Evolutionary conservation across 2,113 vertebrate genomes (phyloP), one percentile per base, ranked within the genome.

Genomic region (Ochotona curzoniae): DNA sequence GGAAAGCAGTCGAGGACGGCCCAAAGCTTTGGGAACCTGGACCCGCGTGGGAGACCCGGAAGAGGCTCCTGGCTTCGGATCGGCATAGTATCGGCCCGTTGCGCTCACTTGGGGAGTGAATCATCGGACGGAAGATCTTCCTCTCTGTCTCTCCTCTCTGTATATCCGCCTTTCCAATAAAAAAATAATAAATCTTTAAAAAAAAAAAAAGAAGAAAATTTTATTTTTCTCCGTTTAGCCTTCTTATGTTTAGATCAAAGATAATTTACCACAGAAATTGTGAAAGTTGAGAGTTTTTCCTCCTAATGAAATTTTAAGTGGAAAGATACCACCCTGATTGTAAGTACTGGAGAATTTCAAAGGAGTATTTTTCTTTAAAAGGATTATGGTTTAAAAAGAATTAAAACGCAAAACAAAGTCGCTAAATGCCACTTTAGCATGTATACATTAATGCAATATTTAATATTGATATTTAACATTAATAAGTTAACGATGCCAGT

Each of bases 281-380:
- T 26, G 9, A 3, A 30, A 71, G 85, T 64, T 66, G 44, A 60
- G 32, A 75, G 5, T 23, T 30, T 69, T 83, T 74, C 88, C 21
- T 67, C 49, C 20, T 61, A 69, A n/a, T 73, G 87, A 71, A 90
- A 76, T 75, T 83, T 54, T 80, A 80, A 81, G 23, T 28, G n/a
- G 38, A 21, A n/a, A 78, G 7, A 35, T 81, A 71, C 69, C 4
- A 14, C 9, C 57, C 73, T 76, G 71, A 35, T 49, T 74, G 66
- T 67, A 83, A 79, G 54, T 15, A 44, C 7, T 54, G n/a, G 89
- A 83, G 15, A 78, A 49, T 63, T 75, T 86, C 30, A 11, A 87
- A 79, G 20, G 26, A n/a, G 51, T 17, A 15, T 49, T 89, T 89
- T 89, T 25, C 49, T 28, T 21, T 83, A 49, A 79, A 69, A 70